Evolutionary conservation across 2,797 vertebrate species (phyloP), one percentile per base, ranked within the genome.

Genomic region (Lophotriccus pileatus): DNA sequence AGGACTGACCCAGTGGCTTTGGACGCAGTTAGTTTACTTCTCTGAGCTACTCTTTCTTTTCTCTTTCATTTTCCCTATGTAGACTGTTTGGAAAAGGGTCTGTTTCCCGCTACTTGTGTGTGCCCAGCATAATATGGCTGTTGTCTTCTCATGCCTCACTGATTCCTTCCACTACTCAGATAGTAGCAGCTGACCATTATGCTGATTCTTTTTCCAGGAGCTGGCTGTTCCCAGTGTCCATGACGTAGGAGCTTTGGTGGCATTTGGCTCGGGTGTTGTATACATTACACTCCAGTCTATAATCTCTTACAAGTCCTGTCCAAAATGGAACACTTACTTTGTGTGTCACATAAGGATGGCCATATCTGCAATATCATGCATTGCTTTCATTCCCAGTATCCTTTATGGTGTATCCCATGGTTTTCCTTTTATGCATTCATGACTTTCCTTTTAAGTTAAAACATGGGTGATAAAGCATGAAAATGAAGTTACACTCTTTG

Each of bases 321-420:
- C 99, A 1, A 97, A 94, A 7, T 98, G 98, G 81, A 98, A 98
- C 84, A 98, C 98, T 25, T 74, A 81, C 8, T 5, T 22, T 14
- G 89, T 97, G 53, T 98, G 97, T 72, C 87, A 94, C 17, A 43
- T 94, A 10, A 98, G 99, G 37, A 87, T 97, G 63, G 18, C 59
- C 32, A 96, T 99, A 79, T 95, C 98, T 47, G 2, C 62, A 8
- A 22, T 99, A 28, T 98, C 98, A 34, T 63, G 88, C 1, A 16
- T 98, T 77, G 98, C 98, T 6, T 92, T 98, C 15, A 22, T 99
- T 75, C 98, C 98, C 88, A 99, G 99, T 99, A 99, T 99, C 99
- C 99, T 99, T 99, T 98, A 25, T 9, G 9, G 5, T 49, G 22
- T 46, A 49, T 87, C 27, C 17, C 63, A 66, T 0, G 1, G 25